Base-by-base conservation (phyloP, 2,888 invertebrate species). In the Alloscopus bannaensis region DNA sequence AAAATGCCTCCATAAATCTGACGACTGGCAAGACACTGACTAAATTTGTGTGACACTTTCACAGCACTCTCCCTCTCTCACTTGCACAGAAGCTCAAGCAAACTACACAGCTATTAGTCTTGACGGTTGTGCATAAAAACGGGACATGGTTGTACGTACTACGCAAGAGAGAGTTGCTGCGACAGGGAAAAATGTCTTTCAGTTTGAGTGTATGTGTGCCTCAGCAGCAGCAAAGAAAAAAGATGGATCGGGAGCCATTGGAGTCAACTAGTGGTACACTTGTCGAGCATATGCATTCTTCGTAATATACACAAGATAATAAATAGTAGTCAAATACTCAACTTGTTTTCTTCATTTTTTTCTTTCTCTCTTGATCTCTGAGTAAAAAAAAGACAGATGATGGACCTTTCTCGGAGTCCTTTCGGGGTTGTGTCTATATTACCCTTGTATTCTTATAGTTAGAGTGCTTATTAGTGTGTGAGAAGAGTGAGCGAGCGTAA, bases 1-100 rank as follows among this genome's bases (percentile, higher is more conserved):
- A 79, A 71, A 79, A 71, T 71, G 71, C 57, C 66, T 45, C 71
- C 71, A 79, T 79, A 79, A 79, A 79, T 79, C 78, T 65, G 71
- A 71, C 78, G 29, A 47, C 16, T 22, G 29, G 72, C 36, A 42
- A 52, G 65, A 65, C 55, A 70, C 47, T 64, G 70, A 64, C 70
- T 70, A 78, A 78, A 78, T 78, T 78, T 78, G 70, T 70, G 70
- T 57, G 70, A 70, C 70, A 78, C 64, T 78, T 76, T 70, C 77
- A 77, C 50, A 50, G 20, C 50, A 69, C 77, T 76, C 65, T 76
- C 69, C 55, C 68, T 45, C 60, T 24, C 18, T 28, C 29, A n/a
- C 57, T 29, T 26, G 26, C 20, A 57, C 45, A 69, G 29, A n/a
- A 26, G 36, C 1, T 11, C 28, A 45, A 42, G n/a, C n/a, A n/a